Evolutionary conservation across 2,113 vertebrate species (phyloP).

Genomic region (Notechis scutatus): DNA sequence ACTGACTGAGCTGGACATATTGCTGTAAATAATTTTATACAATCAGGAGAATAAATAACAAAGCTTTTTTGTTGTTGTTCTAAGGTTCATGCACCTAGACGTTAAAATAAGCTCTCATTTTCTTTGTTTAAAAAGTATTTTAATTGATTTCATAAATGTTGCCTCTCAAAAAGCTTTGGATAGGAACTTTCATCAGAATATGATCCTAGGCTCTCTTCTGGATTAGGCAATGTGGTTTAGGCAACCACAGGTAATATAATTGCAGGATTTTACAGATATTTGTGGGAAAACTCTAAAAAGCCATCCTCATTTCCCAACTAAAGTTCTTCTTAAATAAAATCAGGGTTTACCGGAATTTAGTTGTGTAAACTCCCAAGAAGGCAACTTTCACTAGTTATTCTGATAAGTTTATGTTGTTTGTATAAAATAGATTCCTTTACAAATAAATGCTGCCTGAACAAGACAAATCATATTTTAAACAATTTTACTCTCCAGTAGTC

Average conservation of each 20-base stretch:
- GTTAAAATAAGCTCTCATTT: background rate
- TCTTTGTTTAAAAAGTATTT: background rate
- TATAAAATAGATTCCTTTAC: constrained; percentile 52
- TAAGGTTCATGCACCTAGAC: background rate
- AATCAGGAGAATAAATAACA: background rate
- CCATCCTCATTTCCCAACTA: background rate
- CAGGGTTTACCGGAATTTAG: background rate
- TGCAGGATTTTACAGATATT: background rate
- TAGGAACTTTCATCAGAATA: background rate
- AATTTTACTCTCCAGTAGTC: background rate
- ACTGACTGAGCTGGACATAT: background rate
- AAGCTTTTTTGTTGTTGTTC: background rate
- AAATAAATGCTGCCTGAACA: constrained; percentile 54
- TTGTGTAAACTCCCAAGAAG: background rate
- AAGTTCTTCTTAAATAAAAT: background rate
- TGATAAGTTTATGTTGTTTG: background rate
- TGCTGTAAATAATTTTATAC: background rate
- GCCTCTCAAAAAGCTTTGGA: background rate
- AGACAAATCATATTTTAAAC: constrained; percentile 58
- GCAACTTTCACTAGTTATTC: background rate
- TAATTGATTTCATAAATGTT: background rate
- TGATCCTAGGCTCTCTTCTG: background rate
- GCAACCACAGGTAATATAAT: background rate
- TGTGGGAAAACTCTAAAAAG: background rate
- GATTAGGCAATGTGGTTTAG: background rate